Evolutionary conservation across 2,113 vertebrate species (phyloP).

Genomic region (Sisor rabdophorus): DNA sequence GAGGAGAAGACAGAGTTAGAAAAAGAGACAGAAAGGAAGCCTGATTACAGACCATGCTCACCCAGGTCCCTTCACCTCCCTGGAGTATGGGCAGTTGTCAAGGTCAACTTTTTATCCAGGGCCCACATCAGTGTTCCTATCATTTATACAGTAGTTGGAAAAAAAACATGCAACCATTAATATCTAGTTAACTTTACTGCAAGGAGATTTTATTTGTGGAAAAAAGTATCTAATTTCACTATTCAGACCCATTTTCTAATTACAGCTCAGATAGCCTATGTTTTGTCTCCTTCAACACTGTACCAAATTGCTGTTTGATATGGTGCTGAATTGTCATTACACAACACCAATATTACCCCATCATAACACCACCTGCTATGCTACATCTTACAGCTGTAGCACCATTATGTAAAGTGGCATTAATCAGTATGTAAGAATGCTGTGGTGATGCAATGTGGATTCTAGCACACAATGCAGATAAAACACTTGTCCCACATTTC

Average conservation of each 20-base stretch:
- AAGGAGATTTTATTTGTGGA: background rate
- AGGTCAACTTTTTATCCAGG: conserved; percentile 31
- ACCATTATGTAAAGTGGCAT: conserved; percentile 24
- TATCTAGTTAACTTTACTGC: background rate
- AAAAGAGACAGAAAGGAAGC: conserved; percentile 29
- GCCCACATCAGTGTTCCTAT: conserved; percentile 9
- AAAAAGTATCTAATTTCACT: background rate
- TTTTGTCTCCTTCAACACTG: conserved; percentile 7
- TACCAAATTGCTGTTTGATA: conserved; percentile 1
- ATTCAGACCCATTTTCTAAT: conserved; percentile 25
- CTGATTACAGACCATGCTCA: conserved; percentile 19
- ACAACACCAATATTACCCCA: conserved; percentile 17
- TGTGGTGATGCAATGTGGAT: background rate
- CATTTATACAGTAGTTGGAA: conserved; percentile 1
- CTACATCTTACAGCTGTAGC: conserved; percentile 38
- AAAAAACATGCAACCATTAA: background rate
- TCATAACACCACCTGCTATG: conserved; percentile 37
- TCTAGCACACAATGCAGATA: conserved; percentile 17
- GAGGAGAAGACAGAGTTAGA: conserved; percentile 33
- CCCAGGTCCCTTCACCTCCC: background rate
- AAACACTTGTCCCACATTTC: conserved; percentile 15
- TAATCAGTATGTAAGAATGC: conserved; percentile 1
- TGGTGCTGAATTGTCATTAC: conserved; percentile 14
- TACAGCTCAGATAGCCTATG: background rate
- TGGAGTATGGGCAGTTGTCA: conserved; percentile 22